Conservation (phyloP, 2,888 invertebrate genomes). For the Drosophila tripunctata region DNA sequence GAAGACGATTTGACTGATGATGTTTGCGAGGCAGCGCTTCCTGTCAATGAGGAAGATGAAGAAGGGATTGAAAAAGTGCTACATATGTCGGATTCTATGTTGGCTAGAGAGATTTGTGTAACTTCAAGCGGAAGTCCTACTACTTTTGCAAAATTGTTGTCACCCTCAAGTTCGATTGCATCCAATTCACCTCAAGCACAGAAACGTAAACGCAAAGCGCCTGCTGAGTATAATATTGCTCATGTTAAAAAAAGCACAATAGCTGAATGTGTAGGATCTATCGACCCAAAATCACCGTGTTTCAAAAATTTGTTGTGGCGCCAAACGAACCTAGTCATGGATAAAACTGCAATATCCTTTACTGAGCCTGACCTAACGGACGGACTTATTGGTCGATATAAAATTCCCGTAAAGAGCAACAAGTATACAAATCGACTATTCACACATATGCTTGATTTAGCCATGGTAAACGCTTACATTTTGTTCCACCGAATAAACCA, state of each 20-base stretch:
- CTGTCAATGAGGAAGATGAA: neutral
- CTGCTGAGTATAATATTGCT: conserved; percentile 15
- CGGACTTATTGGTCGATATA: too few relatives aligned
- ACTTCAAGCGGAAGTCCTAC: neutral
- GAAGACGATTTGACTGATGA: conserved; percentile 6
- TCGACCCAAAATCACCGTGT: neutral
- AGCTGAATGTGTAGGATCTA: conserved; percentile 3
- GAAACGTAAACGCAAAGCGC: conserved; percentile 21
- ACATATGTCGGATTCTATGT: neutral
- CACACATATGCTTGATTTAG: conserved; percentile 33
- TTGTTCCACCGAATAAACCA: conserved; percentile 18
- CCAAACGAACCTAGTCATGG: conserved; percentile 1
- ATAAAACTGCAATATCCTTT: neutral
- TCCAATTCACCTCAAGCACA: conserved; percentile 24
- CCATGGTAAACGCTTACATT: conserved; percentile 39
- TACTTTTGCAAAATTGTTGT: conserved; percentile 12
- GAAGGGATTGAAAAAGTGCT: neutral
- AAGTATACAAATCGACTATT: too few relatives aligned
- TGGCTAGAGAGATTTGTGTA: conserved; percentile 1
- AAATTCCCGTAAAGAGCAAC: too few relatives aligned
- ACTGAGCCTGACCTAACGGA: conserved; percentile 4
- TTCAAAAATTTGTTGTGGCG: conserved; percentile 1
- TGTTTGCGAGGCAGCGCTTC: neutral
- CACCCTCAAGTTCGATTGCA: conserved; percentile 24
- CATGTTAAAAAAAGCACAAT: conserved; percentile 12